Evolutionary conservation across 2,888 invertebrate genomes (phyloP).

Genomic region (Lampropteryx suffumata): DNA sequence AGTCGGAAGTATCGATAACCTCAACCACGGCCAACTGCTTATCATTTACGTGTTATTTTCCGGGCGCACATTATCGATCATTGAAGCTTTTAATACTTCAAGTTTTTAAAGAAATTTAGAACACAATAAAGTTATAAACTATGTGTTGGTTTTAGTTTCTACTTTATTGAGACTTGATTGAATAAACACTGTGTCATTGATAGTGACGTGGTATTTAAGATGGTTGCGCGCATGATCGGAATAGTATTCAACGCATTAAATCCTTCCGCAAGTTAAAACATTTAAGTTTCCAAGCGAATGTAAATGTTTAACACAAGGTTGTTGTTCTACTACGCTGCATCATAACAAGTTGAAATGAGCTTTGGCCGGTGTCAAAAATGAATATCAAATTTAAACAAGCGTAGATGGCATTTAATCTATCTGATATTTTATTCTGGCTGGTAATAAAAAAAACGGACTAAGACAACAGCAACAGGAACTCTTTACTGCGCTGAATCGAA

Average conservation of each 20-base stretch:
- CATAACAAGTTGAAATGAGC: slow-evolving; percentile 27
- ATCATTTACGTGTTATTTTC: slow-evolving; percentile 35
- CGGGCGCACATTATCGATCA: slow-evolving; percentile 24
- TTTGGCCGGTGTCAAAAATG: slow-evolving; percentile 15
- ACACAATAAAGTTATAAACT: no score
- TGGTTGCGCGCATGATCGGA: slow-evolving; percentile 28
- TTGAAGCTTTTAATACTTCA: neutral
- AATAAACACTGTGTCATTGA: slow-evolving; percentile 12
- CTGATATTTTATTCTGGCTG: slow-evolving; percentile 4
- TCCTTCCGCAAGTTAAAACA: slow-evolving; percentile 35
- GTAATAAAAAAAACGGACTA: neutral
- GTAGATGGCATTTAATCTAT: no score
- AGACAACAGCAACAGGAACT: neutral
- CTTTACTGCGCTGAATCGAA: neutral
- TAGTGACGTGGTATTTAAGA: slow-evolving; percentile 20
- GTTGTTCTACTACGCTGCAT: slow-evolving; percentile 38
- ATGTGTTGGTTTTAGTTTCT: no score
- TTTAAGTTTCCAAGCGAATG: slow-evolving; percentile 32
- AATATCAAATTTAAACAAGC: slow-evolving; percentile 2
- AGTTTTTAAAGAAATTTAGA: no score
- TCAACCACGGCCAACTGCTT: slow-evolving; percentile 49
- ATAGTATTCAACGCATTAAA: slow-evolving; percentile 34
- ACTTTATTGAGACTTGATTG: no score
- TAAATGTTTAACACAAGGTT: slow-evolving; percentile 49
- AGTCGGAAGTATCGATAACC: slow-evolving; percentile 54